Percentiles rank a stretch among this genome's conserved stretches.
These are phyloP conservation scores for Madoqua kirkii DNA, from an alignment of 2,113 vertebrate species.

Conservation along the genomic window DNA sequence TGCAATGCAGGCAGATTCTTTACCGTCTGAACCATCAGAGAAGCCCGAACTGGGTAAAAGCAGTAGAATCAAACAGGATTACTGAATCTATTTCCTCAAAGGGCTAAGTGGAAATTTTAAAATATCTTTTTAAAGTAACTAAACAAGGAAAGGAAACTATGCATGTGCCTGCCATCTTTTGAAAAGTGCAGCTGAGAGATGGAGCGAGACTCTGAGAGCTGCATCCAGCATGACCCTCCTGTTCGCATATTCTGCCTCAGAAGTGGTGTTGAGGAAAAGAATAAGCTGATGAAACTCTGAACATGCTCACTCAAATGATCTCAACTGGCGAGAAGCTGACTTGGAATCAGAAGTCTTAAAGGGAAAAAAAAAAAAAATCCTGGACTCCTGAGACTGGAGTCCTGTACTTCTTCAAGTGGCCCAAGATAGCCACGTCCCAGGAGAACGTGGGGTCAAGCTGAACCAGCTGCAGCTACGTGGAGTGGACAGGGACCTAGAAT, in stretches of 20 bases:
- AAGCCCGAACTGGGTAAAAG: neutral
- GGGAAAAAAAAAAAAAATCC: neutral
- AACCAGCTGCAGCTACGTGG: neutral
- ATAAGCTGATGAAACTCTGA: neutral
- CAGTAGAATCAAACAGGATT: neutral
- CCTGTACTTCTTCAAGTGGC: neutral
- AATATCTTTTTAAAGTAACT: neutral
- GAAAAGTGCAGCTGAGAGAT: neutral
- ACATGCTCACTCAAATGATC: neutral
- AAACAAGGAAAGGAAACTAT: neutral
- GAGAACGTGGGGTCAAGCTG: neutral
- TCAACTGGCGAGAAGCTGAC: neutral
- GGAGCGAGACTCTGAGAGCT: neutral
- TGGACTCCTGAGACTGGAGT: neutral
- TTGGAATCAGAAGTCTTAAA: neutral
- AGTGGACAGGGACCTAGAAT: fast-evolving
- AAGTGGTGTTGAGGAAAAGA: neutral
- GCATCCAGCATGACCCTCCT: neutral
- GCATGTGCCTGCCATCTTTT: neutral
- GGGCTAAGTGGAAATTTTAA: neutral
- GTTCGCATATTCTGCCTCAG: neutral
- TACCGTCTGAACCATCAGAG: neutral
- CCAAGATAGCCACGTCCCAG: neutral
- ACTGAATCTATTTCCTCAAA: neutral
- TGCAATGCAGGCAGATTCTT: neutral